Conservation (phyloP, 2,888 invertebrate species). For the Thalpophila matura region DNA sequence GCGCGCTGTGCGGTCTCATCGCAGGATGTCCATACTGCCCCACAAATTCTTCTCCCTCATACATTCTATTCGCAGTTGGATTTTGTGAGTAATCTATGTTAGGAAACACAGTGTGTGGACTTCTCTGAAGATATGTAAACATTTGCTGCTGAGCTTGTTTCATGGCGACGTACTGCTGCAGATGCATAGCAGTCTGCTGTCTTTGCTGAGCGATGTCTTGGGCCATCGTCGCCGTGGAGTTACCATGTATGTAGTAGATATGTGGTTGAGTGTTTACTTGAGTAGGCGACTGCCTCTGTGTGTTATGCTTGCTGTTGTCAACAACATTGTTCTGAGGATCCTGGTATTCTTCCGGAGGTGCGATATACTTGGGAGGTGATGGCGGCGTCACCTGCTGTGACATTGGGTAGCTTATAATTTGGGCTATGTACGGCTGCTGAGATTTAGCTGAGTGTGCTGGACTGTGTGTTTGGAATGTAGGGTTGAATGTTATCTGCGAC, state of each 20-base stretch:
- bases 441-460: constrained; percentile 84
- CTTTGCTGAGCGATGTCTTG: constrained; percentile 85
- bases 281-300: constrained; percentile 71
- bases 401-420: constrained; percentile 87
- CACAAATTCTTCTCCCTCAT: constrained; percentile 81
- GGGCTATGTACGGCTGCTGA: constrained; percentile 87
- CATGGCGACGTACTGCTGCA: constrained; percentile 90
- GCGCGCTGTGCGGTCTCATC: constrained; percentile 84
- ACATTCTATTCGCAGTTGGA: constrained; percentile 75
- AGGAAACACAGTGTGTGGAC: constrained; percentile 86
- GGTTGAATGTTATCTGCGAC: constrained; percentile 88
- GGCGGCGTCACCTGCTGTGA: constrained; percentile 87
- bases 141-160: constrained; percentile 89
- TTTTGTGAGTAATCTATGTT: constrained; percentile 79
- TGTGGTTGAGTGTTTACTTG: constrained; percentile 78
- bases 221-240: constrained; percentile 73
- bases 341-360: constrained; percentile 88
- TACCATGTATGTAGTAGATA: constrained; percentile 88
- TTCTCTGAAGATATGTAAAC: constrained; percentile 85
- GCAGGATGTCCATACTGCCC: constrained; percentile 81
- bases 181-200: constrained; percentile 87
- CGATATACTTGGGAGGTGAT: constrained; percentile 85
- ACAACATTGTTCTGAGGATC: constrained; percentile 82
- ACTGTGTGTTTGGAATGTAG: constrained; percentile 90
- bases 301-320: constrained; percentile 74